Conservation (phyloP, 2,113 vertebrate species). For the Leptocoma aspasia region DNA sequence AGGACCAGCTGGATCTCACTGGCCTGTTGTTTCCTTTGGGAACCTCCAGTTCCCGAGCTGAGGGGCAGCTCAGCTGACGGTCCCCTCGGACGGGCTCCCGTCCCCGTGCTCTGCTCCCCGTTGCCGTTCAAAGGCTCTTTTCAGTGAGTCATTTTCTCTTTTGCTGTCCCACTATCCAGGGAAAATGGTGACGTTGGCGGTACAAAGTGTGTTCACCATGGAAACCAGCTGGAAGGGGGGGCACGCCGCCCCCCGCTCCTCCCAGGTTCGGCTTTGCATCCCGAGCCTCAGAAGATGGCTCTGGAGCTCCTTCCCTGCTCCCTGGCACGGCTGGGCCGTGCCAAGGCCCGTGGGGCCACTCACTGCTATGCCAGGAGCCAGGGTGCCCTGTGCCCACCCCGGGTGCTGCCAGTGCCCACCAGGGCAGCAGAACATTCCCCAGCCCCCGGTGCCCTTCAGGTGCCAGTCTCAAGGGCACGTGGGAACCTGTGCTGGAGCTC, state of each 20-base stretch:
- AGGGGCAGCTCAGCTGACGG: background rate
- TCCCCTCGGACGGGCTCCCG: background rate
- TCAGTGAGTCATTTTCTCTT: conserved; percentile 59
- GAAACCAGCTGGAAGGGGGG: conserved; percentile 42
- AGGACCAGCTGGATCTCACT: rapidly evolving
- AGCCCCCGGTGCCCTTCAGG: background rate
- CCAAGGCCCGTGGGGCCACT: rapidly evolving
- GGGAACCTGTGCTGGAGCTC: background rate
- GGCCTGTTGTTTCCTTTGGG: rapidly evolving
- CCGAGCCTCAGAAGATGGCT: conserved; percentile 40
- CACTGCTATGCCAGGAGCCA: rapidly evolving
- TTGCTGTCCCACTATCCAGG: conserved; percentile 54
- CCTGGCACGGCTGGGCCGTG: background rate
- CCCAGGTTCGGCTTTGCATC: conserved; percentile 25
- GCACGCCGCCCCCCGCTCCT: conserved; percentile 4
- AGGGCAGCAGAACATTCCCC: background rate
- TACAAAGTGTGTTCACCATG: conserved; percentile 63
- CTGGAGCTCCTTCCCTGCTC: background rate
- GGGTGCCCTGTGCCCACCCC: rapidly evolving
- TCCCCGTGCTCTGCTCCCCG: background rate
- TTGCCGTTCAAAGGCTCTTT: background rate
- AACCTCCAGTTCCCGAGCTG: background rate
- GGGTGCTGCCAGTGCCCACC: rapidly evolving
- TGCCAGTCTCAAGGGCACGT: background rate
- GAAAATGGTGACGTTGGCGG: conserved; percentile 56